Evolutionary conservation across 2,113 vertebrate genomes (phyloP).

Genomic region (Nymphicus hollandicus): DNA sequence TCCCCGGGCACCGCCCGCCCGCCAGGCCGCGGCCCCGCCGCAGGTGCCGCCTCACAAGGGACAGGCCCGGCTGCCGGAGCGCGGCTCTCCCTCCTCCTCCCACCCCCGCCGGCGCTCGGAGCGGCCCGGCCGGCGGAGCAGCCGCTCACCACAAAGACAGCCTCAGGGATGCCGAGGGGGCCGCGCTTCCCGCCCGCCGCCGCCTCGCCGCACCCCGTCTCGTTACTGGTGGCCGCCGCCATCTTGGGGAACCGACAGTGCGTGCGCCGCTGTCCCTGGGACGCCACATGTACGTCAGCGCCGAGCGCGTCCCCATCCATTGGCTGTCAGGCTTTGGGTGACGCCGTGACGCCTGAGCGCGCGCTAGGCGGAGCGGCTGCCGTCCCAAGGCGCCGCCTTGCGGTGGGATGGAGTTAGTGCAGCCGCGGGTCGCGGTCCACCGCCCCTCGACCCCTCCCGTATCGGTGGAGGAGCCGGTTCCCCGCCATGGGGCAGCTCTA

Average conservation of each 20-base stretch:
- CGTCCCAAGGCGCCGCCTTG: background rate
- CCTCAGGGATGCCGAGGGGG: slow-evolving; percentile 91
- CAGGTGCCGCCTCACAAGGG: background rate
- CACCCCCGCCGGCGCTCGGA: too few species aligned
- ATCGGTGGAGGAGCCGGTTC: too few species aligned
- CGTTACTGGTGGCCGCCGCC: slow-evolving; percentile 81
- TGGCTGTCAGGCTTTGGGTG: background rate
- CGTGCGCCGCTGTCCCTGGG: slow-evolving; percentile 22
- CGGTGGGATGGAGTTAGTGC: too few species aligned
- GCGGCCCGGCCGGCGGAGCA: background rate
- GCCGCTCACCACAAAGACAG: slow-evolving; percentile 88
- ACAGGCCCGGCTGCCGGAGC: background rate
- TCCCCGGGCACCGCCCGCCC: background rate
- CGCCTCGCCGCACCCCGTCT: slow-evolving; percentile 70
- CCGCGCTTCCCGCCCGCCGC: slow-evolving; percentile 76
- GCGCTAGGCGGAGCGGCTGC: too few species aligned
- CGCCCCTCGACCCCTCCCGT: too few species aligned
- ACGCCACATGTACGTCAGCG: rapidly evolving
- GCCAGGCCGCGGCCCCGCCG: background rate
- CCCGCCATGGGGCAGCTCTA: too few species aligned
- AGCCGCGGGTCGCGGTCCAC: too few species aligned
- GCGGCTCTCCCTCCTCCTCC: background rate
- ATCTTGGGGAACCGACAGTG: slow-evolving; percentile 73
- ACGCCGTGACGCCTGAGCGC: background rate
- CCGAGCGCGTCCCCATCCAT: rapidly evolving